Conservation (phyloP, 2,888 invertebrate genomes). For the Lasioglossum marginatum region DNA sequence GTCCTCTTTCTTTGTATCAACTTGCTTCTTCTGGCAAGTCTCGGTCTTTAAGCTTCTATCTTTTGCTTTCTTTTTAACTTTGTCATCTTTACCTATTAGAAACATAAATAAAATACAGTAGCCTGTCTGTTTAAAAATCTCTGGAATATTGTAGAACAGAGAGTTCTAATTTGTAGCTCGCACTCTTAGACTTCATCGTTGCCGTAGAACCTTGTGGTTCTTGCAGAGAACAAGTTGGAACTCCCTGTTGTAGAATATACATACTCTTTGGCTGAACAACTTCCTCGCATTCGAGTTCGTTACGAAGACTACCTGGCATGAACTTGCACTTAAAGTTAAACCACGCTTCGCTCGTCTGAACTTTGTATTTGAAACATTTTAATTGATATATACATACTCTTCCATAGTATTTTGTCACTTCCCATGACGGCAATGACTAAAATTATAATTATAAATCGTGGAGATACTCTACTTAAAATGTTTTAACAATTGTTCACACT, state of each 20-base stretch:
- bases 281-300: slow-evolving; percentile 66
- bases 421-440: slow-evolving; percentile 74
- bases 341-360: slow-evolving; percentile 76
- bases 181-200: too few relatives aligned
- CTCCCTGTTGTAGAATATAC: not conserved
- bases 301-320: slow-evolving; percentile 69
- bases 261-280: slow-evolving; percentile 23
- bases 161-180: too few relatives aligned
- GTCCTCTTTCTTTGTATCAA: not conserved
- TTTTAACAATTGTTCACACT: slow-evolving; percentile 23
- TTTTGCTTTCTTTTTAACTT: slow-evolving; percentile 13
- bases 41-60: not conserved
- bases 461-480: not conserved
- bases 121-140: not conserved
- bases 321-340: slow-evolving; percentile 73
- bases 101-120: not conserved
- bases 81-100: slow-evolving; percentile 12
- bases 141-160: not conserved
- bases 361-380: slow-evolving; percentile 72
- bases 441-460: not conserved
- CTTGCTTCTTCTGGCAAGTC: not conserved
- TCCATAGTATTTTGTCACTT: slow-evolving; percentile 77
- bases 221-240: too few relatives aligned
- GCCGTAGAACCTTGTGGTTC: too few relatives aligned
- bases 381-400: slow-evolving; percentile 73